Base-by-base conservation (phyloP, 2,797 vertebrate genomes). In the Lacerta viridis region DNA sequence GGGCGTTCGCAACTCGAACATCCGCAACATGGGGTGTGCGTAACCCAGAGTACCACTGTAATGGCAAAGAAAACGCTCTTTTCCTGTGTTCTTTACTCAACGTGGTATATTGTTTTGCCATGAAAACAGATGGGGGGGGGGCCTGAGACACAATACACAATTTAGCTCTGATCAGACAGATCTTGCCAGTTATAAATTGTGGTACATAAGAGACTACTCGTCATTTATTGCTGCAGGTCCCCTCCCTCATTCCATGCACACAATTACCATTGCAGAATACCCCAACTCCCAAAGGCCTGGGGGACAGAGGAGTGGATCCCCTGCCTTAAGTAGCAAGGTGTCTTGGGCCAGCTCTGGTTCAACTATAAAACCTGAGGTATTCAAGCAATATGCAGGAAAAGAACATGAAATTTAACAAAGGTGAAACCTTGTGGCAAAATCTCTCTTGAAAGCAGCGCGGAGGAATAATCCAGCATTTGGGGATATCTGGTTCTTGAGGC, bases 401-500 rank as follows among this genome's bases (percentile, higher is more conserved):
- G 36, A n/a, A 13, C 2, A 10, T 3, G 3, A 33, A 2, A 89
- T 83, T 85, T 84, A 68, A 69, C 69, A 91, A 85, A 71, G 5
- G 7, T 66, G 69, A 92, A 91, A 79, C 36, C 72, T 29, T n/a
- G 80, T 13, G 75, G 88, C 88, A 90, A 93, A 93, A 89, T 59
- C 89, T 86, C 66, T 92, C 86, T 29, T 0, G 41, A 90, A 78
- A 94, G 20, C 23, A 74, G 25, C 59, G 20, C 17, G 13, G 23
- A 87, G 87, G 83, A 1, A 90, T 85, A 59, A 90, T 88, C 90
- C 84, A 85, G 86, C 88, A 88, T 50, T 50, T 50, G 46, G 5
- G 41, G 41, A 43, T 75, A 39, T 90, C 90, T 64, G 81, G 81
- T 93, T 92, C 93, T 92, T 90, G 92, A 93, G 93, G 91, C 93